Conservation (phyloP, 2,888 invertebrate genomes). For the Blomia tropicalis region DNA sequence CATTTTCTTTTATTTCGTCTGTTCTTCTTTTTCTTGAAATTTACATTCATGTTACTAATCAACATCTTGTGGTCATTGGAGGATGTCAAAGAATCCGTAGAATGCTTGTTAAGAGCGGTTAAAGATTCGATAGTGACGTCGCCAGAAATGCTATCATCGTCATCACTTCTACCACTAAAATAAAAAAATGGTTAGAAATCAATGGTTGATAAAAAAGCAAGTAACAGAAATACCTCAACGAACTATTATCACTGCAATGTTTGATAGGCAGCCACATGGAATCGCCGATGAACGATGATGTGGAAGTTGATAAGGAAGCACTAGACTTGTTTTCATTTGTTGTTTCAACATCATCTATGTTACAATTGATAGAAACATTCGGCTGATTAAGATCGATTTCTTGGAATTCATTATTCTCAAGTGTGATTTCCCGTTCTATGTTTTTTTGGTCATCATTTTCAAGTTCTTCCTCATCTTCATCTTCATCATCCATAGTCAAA, state of each 20-base stretch:
- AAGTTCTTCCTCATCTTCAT: slow-evolving; percentile 17
- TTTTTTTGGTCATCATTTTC: slow-evolving; percentile 13
- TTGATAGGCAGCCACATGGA: slow-evolving; percentile 81
- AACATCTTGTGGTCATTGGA: not conserved
- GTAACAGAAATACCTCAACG: slow-evolving; percentile 35
- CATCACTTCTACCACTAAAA: slow-evolving; percentile 14
- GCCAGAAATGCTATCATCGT: slow-evolving; percentile 10
- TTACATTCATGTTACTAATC: not conserved
- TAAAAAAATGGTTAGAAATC: not conserved
- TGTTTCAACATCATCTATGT: slow-evolving; percentile 7
- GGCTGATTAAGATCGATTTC: slow-evolving; percentile 3
- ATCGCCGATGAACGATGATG: slow-evolving; percentile 49
- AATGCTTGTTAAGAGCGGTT: slow-evolving; percentile 23
- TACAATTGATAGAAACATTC: slow-evolving; percentile 4
- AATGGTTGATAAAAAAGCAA: slow-evolving; percentile 4
- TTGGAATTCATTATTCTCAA: not conserved
- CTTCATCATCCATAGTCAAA: slow-evolving; percentile 23
- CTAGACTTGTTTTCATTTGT: not conserved
- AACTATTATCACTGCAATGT: slow-evolving; percentile 63
- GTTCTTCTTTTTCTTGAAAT: not conserved
- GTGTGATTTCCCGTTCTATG: slow-evolving; percentile 12
- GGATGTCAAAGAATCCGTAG: not conserved
- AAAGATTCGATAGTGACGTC: not conserved
- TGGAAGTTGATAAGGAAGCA: not conserved
- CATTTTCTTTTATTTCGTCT: not conserved